A percentile compares a stretch with the other conserved stretches of the same genome.
phyloP scores from a whole-genome alignment of 2,797 vertebrate species.

The Anguilla anguilla region DNA sequence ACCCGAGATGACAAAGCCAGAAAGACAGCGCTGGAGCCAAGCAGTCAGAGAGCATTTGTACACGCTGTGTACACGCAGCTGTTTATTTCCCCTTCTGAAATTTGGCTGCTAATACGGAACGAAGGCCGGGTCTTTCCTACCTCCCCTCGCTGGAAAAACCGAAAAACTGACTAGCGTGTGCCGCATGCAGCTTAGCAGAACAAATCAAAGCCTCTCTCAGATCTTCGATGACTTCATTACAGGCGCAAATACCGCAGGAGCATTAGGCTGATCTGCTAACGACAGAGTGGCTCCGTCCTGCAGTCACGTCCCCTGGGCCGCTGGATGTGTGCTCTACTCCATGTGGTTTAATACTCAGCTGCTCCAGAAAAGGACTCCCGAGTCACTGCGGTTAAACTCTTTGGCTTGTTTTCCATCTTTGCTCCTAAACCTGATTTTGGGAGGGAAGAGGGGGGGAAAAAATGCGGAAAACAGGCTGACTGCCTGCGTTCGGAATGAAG shows the following conservation, averaged over 20 bases:
- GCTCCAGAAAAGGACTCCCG: slow-evolving; percentile 2
- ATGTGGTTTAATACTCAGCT: background rate
- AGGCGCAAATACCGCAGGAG: slow-evolving; percentile 23
- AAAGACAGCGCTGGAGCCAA: background rate
- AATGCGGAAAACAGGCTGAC: slow-evolving; percentile 34
- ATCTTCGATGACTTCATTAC: slow-evolving; percentile 43
- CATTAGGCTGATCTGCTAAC: slow-evolving; percentile 33
- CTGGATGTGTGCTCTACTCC: background rate
- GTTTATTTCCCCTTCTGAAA: background rate
- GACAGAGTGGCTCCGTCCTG: background rate
- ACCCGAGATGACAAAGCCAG: background rate
- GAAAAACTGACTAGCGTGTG: slow-evolving; percentile 10
- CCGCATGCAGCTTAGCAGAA: slow-evolving; percentile 31
- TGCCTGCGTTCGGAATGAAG: slow-evolving; percentile 41
- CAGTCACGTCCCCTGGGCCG: background rate
- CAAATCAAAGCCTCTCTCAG: slow-evolving; percentile 38
- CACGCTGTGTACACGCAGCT: background rate
- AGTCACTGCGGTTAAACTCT: slow-evolving; percentile 52
- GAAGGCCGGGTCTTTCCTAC: background rate
- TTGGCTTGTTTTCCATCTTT: slow-evolving; percentile 36
- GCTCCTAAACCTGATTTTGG: slow-evolving; percentile 54
- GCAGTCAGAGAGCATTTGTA: background rate
- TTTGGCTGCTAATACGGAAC: background rate
- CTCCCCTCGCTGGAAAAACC: background rate
- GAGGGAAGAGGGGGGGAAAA: slow-evolving; percentile 13